Conservation (phyloP, 2,888 invertebrate genomes). For the Meta bourneti region DNA sequence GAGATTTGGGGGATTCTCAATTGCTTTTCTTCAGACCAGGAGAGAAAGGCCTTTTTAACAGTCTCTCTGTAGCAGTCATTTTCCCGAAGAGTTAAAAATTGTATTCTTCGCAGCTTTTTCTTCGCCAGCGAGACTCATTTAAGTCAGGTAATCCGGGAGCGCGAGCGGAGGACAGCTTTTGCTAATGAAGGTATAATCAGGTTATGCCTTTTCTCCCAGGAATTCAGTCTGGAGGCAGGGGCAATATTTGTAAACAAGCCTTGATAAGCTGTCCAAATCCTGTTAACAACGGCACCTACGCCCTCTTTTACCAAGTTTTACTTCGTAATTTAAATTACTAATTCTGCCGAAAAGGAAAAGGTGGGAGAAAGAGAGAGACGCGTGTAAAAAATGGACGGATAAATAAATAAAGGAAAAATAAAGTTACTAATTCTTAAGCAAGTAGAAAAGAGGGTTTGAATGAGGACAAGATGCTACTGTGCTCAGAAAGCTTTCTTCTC, state of each 20-base stretch:
- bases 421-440: constrained; percentile 76
- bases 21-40: no score
- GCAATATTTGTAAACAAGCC: constrained; percentile 77
- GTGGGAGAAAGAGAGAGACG: constrained; percentile 22
- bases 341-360: constrained; percentile 75
- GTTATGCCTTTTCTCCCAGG: constrained; percentile 70
- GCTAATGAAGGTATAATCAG: constrained; percentile 76
- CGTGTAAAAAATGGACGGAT: constrained; percentile 49
- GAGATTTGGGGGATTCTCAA: neutral
- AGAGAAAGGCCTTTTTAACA: neutral
- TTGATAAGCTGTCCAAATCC: constrained; percentile 77
- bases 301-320: constrained; percentile 68
- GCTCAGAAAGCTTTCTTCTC: constrained; percentile 61
- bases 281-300: constrained; percentile 71
- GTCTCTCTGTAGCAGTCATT: constrained; percentile 59
- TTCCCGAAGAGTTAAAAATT: constrained; percentile 73
- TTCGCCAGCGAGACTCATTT: constrained; percentile 73
- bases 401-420: constrained; percentile 76
- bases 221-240: constrained; percentile 32
- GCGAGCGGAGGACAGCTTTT: constrained; percentile 57
- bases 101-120: constrained; percentile 74
- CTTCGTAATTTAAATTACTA: constrained; percentile 77
- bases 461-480: constrained; percentile 60
- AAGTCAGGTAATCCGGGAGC: constrained; percentile 73
- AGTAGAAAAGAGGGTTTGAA: constrained; percentile 73